These are phyloP conservation scores for Carassius carassius DNA, from an alignment of 2,113 vertebrate genomes.

Conservation along the genomic window DNA sequence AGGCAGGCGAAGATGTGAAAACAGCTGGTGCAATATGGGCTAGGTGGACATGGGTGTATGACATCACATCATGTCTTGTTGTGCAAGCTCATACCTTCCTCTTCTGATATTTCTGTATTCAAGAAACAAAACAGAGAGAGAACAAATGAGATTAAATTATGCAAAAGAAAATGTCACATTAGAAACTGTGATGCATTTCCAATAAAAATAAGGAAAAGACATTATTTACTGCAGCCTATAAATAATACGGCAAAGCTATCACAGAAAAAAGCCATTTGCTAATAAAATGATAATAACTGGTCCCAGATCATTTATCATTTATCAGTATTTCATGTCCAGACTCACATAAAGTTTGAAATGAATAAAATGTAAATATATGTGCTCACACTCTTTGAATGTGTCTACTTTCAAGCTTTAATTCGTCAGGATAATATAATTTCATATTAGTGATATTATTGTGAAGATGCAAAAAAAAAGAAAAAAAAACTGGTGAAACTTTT, in stretches of 20 bases:
- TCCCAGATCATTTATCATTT: no score
- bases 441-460: no score
- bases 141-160: neutral
- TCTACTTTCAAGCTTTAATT: no score
- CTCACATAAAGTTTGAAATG: no score
- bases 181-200: conserved; percentile 37
- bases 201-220: neutral
- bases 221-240: neutral
- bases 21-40: neutral
- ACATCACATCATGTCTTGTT: conserved; percentile 77
- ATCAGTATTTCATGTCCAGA: no score
- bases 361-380: no score
- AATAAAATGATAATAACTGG: no score
- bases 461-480: no score
- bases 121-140: conserved; percentile 23
- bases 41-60: neutral
- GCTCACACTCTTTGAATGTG: no score
- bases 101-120: conserved; percentile 90
- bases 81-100: conserved; percentile 91
- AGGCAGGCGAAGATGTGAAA: conserved; percentile 27
- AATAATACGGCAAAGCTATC: neutral
- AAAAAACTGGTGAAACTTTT: no score
- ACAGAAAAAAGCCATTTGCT: neutral
- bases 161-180: neutral
- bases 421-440: no score